phyloP scores from a whole-genome alignment of 2,797 vertebrate species.

The Catostomus latipinnis region DNA sequence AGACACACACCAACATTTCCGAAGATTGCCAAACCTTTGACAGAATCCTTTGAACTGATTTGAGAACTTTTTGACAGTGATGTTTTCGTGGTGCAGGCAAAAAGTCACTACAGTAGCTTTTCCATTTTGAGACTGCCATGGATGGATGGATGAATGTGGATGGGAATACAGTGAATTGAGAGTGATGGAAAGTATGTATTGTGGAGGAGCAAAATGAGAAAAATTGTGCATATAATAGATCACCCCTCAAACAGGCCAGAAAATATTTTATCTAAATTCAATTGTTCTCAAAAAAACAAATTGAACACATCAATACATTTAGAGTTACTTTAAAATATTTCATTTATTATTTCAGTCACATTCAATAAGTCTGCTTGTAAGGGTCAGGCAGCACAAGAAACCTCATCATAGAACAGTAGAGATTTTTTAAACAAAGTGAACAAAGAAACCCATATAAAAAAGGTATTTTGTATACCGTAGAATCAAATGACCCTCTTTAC shows the following conservation, averaged over 20 bases:
- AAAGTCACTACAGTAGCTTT: too few relatives aligned
- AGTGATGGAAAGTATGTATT: background rate
- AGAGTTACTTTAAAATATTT: background rate
- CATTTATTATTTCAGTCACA: slow-evolving; percentile 20
- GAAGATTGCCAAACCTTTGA: too few relatives aligned
- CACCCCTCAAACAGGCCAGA: background rate
- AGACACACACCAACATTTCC: too few relatives aligned
- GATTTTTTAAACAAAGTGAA: background rate
- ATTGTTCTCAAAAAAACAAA: slow-evolving; percentile 14
- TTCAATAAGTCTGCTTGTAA: background rate
- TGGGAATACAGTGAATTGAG: too few relatives aligned
- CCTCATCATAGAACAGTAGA: background rate
- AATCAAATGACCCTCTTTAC: background rate
- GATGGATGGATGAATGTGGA: too few relatives aligned
- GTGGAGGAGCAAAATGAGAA: background rate
- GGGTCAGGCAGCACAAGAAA: slow-evolving; percentile 8
- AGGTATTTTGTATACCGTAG: background rate
- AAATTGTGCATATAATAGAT: background rate
- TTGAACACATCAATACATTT: slow-evolving; percentile 1
- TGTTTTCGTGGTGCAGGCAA: too few relatives aligned
- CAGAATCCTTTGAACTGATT: too few relatives aligned
- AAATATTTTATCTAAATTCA: slow-evolving; percentile 13
- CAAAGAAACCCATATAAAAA: too few relatives aligned
- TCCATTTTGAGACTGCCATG: too few relatives aligned
- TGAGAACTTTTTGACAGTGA: too few relatives aligned